Evolutionary conservation across 1,140 invertebrate genomes (phyloP).

Genomic region (Mya arenaria): DNA sequence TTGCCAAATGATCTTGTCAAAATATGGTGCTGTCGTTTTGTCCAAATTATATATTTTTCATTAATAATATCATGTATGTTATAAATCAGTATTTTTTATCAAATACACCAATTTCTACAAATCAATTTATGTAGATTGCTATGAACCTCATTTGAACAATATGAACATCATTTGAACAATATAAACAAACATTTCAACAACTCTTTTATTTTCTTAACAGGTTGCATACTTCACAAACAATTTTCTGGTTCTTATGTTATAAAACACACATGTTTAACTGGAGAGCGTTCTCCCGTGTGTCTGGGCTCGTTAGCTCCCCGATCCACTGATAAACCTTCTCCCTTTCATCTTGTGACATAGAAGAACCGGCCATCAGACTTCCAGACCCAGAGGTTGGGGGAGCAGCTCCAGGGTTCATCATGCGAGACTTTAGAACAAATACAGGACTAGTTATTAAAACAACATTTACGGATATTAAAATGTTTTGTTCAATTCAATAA

Average conservation of each 20-base stretch:
- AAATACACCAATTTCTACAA: neutral
- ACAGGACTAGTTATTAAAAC: neutral
- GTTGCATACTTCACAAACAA: too few species aligned
- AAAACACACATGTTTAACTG: slow-evolving; percentile 77
- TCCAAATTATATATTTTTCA: neutral
- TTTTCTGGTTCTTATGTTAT: neutral
- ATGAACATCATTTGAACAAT: too few species aligned
- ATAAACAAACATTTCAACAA: neutral
- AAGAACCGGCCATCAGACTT: slow-evolving; percentile 39
- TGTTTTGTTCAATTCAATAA: too few species aligned
- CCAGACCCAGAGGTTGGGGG: slow-evolving; percentile 27
- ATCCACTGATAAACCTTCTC: slow-evolving; percentile 97
- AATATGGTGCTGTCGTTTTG: neutral
- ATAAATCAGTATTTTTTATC: neutral
- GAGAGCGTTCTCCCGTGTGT: slow-evolving; percentile 97
- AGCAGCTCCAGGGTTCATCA: slow-evolving; percentile 46
- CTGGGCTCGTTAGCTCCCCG: slow-evolving; percentile 95
- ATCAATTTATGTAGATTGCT: neutral
- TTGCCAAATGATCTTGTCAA: too few species aligned
- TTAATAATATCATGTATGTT: neutral
- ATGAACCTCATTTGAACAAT: neutral
- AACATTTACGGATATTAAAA: too few species aligned
- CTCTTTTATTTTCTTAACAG: too few species aligned
- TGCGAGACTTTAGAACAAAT: slow-evolving; percentile 15
- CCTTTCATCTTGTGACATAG: slow-evolving; percentile 84